Evolutionary conservation across 2,888 invertebrate genomes (phyloP).

Genomic region (Digitonthophagus gazella): DNA sequence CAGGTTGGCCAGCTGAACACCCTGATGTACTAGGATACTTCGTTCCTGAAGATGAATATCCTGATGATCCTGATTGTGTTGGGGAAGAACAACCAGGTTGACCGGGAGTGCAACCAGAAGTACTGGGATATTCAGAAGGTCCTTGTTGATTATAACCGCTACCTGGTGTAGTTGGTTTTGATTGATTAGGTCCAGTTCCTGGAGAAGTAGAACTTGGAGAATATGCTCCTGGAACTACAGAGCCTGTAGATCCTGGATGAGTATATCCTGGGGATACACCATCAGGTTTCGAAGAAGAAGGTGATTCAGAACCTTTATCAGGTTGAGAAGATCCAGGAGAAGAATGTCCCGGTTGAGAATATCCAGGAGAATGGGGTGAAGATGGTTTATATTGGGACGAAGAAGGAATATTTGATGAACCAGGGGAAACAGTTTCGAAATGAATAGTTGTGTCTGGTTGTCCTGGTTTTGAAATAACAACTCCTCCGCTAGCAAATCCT

Average conservation of each 20-base stretch:
- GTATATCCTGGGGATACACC: background rate
- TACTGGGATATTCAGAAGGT: background rate
- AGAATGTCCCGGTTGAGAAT: background rate
- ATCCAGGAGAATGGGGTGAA: background rate
- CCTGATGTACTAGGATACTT: too few species aligned
- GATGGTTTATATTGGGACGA: too few species aligned
- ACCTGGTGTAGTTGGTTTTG: background rate
- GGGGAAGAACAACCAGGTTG: background rate
- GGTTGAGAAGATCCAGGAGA: background rate
- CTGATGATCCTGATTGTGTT: background rate
- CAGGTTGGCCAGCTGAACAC: background rate
- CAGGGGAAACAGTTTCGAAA: background rate
- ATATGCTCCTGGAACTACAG: background rate
- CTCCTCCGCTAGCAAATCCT: constrained; percentile 20
- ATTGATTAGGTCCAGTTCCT: too few species aligned
- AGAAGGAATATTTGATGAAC: too few species aligned
- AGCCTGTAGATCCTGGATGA: background rate
- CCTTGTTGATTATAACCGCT: constrained; percentile 7
- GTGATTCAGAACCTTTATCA: constrained; percentile 3
- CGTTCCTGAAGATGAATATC: background rate
- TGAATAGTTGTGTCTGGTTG: constrained; percentile 8
- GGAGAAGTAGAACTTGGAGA: constrained; percentile 5
- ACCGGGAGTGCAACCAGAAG: too few species aligned
- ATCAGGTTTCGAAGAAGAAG: too few species aligned
- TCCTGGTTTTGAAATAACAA: constrained; percentile 21